phyloP scores from a whole-genome alignment of 2,113 vertebrate species.

The Notiomystis cincta region DNA sequence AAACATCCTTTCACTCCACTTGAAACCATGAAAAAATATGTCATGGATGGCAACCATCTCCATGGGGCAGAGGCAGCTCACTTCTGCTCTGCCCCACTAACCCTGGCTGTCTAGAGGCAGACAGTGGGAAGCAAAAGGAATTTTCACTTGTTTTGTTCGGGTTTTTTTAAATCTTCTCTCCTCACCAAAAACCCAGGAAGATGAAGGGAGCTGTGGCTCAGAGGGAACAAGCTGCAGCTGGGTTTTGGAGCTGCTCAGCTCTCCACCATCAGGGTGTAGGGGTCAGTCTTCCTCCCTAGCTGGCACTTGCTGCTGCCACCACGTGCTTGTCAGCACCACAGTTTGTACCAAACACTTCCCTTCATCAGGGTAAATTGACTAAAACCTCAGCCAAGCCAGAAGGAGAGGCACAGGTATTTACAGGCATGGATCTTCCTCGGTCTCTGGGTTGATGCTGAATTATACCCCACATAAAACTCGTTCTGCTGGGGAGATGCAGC shows the following conservation, averaged over 20 bases:
- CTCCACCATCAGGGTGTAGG: neutral
- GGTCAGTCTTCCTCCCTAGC: neutral
- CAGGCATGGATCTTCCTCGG: neutral
- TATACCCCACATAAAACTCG: neutral
- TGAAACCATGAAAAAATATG: neutral
- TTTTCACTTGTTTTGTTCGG: neutral
- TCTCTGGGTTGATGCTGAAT: neutral
- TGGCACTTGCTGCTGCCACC: neutral
- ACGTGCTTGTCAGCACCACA: neutral
- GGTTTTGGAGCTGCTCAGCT: neutral
- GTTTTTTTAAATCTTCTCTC: neutral
- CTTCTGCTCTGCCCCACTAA: neutral
- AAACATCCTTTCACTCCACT: neutral
- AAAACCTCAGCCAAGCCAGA: conserved; percentile 5
- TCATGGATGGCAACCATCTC: neutral
- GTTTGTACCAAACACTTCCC: conserved; percentile 46
- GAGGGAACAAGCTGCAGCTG: neutral
- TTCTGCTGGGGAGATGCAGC: neutral
- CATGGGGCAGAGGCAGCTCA: neutral
- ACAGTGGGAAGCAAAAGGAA: neutral
- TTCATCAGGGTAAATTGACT: conserved; percentile 41
- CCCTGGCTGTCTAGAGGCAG: neutral
- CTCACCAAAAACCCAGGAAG: neutral
- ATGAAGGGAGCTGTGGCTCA: neutral
- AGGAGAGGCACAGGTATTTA: neutral